These are phyloP conservation scores for Lamproptera curius DNA, from an alignment of 2,888 invertebrate species.

Conservation along the genomic window DNA sequence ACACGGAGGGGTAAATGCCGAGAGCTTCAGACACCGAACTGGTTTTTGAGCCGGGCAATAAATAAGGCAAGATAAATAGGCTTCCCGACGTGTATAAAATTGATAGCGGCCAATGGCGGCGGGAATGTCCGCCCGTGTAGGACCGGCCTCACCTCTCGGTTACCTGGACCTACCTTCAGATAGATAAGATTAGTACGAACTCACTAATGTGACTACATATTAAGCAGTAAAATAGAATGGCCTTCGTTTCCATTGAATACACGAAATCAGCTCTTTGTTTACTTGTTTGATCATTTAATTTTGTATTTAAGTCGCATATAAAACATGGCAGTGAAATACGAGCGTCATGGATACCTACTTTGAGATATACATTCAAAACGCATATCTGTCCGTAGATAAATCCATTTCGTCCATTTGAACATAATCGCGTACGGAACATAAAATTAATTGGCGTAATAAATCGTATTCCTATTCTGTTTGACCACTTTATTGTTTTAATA, in stretches of 20 bases:
- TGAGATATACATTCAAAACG: slow-evolving; percentile 8
- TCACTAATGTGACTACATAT: slow-evolving; percentile 2
- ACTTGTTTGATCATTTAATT: background rate
- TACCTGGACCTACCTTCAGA: slow-evolving; percentile 13
- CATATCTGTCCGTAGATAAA: slow-evolving; percentile 14
- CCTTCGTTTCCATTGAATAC: too few relatives aligned
- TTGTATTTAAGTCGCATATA: background rate
- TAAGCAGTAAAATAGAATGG: slow-evolving; percentile 2
- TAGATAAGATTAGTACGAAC: slow-evolving; percentile 9
- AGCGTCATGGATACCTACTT: slow-evolving; percentile 4
- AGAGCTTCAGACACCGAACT: slow-evolving; percentile 45
- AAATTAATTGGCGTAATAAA: slow-evolving; percentile 14
- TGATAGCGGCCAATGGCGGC: slow-evolving; percentile 65
- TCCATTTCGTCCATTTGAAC: slow-evolving; percentile 9
- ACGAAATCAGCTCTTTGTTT: background rate
- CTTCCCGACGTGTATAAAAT: slow-evolving; percentile 72
- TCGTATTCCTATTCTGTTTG: slow-evolving; percentile 10
- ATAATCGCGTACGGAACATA: slow-evolving; percentile 10
- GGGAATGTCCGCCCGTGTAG: slow-evolving; percentile 55
- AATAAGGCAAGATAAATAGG: slow-evolving; percentile 76
- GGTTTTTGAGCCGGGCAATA: slow-evolving; percentile 72
- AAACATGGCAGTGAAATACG: slow-evolving; percentile 3
- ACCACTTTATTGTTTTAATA: slow-evolving; percentile 3
- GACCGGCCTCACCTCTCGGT: slow-evolving; percentile 34
- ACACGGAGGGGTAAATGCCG: slow-evolving; percentile 53